These are phyloP conservation scores for Gadus macrocephalus DNA, from an alignment of 2,113 vertebrate species.

Conservation along the genomic window DNA sequence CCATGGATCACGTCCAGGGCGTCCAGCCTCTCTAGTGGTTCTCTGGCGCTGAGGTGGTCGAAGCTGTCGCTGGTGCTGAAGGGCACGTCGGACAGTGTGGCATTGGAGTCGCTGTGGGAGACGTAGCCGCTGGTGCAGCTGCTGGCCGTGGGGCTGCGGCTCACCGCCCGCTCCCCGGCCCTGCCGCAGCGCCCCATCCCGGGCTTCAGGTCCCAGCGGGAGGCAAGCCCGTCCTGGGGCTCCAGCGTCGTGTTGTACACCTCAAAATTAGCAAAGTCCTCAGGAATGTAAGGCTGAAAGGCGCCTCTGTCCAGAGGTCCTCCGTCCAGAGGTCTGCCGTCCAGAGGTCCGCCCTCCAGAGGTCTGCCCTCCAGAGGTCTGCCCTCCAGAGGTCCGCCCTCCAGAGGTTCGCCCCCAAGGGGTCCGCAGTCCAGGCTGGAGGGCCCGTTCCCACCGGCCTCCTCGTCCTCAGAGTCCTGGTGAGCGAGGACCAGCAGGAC, in stretches of 20 bases:
- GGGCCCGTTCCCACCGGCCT: conserved; percentile 66
- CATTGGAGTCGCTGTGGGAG: conserved; percentile 94
- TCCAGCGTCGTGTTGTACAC: conserved; percentile 93
- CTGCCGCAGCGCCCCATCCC: conserved; percentile 62
- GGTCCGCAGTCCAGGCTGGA: conserved; percentile 61
- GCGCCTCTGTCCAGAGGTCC: conserved; percentile 61
- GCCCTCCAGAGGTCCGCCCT: no score
- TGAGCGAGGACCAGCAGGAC: conserved; percentile 32
- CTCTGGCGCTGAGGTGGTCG: conserved; percentile 83
- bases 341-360: no score
- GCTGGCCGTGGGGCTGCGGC: conserved; percentile 93
- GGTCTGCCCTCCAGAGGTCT: no score
- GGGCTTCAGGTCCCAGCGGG: conserved; percentile 65
- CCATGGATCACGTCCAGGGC: conserved; percentile 56
- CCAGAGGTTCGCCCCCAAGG: conserved; percentile 43
- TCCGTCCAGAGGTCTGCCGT: conserved; percentile 17
- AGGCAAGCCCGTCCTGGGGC: conserved; percentile 72
- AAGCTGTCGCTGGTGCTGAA: conserved; percentile 88
- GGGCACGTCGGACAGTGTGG: conserved; percentile 88
- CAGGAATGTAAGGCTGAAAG: conserved; percentile 83
- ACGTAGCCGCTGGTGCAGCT: conserved; percentile 97
- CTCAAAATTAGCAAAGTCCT: conserved; percentile 97
- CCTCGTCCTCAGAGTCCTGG: conserved; percentile 92
- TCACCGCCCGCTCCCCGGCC: conserved; percentile 78
- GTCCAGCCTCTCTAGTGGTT: conserved; percentile 52